Conservation (phyloP, 2,113 vertebrate genomes). For the Neodon shergylaensis region DNA sequence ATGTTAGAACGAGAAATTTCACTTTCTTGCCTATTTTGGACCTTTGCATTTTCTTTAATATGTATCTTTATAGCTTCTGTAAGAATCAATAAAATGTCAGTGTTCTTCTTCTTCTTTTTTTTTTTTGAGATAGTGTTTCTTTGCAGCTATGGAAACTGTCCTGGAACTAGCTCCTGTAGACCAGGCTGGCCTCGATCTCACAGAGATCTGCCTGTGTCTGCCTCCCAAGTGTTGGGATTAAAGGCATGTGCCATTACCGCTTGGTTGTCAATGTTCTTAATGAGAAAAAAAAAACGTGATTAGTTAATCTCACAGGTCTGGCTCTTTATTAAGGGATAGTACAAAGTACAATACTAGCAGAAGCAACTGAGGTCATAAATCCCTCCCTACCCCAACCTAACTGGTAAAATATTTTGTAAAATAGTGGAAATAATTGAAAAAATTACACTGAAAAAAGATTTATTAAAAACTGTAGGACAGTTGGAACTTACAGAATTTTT, state of each 20-base stretch:
- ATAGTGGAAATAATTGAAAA: neutral
- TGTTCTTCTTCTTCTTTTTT: neutral
- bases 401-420: constrained; percentile 38
- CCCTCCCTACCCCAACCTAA: neutral
- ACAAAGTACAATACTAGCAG: neutral
- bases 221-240: too few relatives aligned
- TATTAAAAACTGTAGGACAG: neutral
- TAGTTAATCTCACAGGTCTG: neutral
- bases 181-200: too few relatives aligned
- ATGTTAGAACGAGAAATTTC: constrained; percentile 35
- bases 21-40: constrained; percentile 25
- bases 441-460: neutral
- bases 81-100: constrained; percentile 33
- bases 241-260: too few relatives aligned
- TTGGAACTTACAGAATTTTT: neutral
- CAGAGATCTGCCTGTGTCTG: too few relatives aligned
- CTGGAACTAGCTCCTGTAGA: too few relatives aligned
- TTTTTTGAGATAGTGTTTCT: too few relatives aligned
- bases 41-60: constrained; percentile 42
- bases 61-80: constrained; percentile 22
- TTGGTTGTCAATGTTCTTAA: neutral
- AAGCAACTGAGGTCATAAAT: neutral
- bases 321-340: neutral
- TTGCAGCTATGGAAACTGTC: too few relatives aligned
- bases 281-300: neutral